Conservation (phyloP, 2,888 invertebrate species). For the Hetaerina titia region DNA sequence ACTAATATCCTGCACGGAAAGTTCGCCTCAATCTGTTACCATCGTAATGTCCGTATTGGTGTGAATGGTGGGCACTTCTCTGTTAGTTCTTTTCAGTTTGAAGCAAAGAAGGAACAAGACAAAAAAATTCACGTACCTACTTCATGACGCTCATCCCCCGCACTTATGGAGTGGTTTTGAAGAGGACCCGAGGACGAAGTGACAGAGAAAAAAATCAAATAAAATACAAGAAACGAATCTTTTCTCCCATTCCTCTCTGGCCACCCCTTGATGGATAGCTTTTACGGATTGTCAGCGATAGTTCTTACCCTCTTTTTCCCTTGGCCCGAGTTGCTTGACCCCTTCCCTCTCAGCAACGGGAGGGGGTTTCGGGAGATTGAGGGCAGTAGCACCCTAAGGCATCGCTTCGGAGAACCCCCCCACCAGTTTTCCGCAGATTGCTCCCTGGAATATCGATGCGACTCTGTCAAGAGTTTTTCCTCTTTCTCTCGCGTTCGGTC, state of each 20-base stretch:
- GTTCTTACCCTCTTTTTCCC: not conserved
- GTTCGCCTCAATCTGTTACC: too few relatives aligned
- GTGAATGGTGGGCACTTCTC: too few relatives aligned
- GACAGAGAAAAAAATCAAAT: not conserved
- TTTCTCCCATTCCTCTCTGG: not conserved
- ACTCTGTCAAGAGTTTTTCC: not conserved
- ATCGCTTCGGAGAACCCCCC: not conserved
- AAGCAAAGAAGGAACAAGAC: too few relatives aligned
- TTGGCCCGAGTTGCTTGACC: slow-evolving; percentile 18
- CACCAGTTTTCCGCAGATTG: not conserved
- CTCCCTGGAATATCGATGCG: slow-evolving; percentile 2
- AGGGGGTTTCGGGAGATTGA: not conserved
- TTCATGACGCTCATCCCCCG: not conserved
- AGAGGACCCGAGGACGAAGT: not conserved
- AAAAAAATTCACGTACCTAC: not conserved
- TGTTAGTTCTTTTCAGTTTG: too few relatives aligned
- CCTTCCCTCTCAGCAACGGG: not conserved
- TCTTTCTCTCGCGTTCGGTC: not conserved
- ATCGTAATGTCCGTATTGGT: too few relatives aligned
- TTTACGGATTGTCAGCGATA: slow-evolving; percentile 8
- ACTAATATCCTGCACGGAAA: too few relatives aligned
- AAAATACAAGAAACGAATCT: not conserved
- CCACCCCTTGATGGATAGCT: slow-evolving; percentile 5
- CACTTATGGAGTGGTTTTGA: not conserved
- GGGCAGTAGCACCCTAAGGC: not conserved